Percentiles rank a stretch among this genome's conserved stretches.
phyloP scores from a whole-genome alignment of 2,888 invertebrate genomes.

The Euproctis similis region DNA sequence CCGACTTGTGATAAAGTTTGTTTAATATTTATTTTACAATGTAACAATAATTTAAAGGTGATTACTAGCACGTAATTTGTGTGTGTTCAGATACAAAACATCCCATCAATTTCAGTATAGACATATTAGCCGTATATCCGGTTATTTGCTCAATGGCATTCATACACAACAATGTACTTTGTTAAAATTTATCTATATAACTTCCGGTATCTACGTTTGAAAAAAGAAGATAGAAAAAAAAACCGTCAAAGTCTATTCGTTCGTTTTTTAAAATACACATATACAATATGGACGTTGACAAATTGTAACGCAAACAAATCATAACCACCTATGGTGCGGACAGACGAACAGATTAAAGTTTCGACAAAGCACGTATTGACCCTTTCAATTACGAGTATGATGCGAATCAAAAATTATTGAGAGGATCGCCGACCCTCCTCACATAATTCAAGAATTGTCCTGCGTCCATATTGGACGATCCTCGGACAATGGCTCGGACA shows the following conservation, averaged over 20 bases:
- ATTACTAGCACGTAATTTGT: too few species aligned
- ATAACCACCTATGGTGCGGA: slow-evolving; percentile 35
- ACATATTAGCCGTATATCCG: slow-evolving; percentile 14
- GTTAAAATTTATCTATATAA: slow-evolving; percentile 20
- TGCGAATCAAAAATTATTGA: slow-evolving; percentile 58
- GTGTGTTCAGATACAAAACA: too few species aligned
- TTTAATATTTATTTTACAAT: too few species aligned
- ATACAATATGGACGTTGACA: slow-evolving; percentile 30
- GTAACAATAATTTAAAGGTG: too few species aligned
- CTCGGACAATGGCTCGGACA: slow-evolving; percentile 65
- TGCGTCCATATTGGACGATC: slow-evolving; percentile 56
- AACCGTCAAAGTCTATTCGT: slow-evolving; percentile 19
- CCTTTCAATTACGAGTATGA: slow-evolving; percentile 56
- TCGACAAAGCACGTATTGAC: slow-evolving; percentile 42
- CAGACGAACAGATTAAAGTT: slow-evolving; percentile 43
- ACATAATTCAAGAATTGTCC: slow-evolving; percentile 64
- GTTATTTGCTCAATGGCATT: slow-evolving; percentile 13
- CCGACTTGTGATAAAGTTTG: too few species aligned
- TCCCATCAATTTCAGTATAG: too few species aligned
- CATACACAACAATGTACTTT: slow-evolving; percentile 15
- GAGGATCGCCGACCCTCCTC: slow-evolving; percentile 43
- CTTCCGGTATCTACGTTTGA: too few species aligned
- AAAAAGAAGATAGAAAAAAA: too few species aligned
- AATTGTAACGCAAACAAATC: slow-evolving; percentile 36
- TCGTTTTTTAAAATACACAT: slow-evolving; percentile 20